A percentile compares a stretch with the other conserved stretches of the same genome.
These are phyloP conservation scores for Eurosta solidaginis DNA, from an alignment of 1,140 invertebrate species.

Conservation along the genomic window DNA sequence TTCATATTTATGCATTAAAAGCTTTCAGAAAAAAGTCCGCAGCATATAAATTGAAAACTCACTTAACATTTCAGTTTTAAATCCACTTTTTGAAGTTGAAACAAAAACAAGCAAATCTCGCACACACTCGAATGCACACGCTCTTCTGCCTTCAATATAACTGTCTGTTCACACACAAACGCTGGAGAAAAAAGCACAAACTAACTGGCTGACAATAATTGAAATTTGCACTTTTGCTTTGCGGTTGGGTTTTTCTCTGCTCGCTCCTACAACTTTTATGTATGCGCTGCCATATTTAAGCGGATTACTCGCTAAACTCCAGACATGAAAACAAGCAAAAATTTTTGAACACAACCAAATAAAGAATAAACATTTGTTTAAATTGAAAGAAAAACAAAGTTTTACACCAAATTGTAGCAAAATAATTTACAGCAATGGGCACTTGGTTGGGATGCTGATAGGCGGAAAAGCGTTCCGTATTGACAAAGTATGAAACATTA, in stretches of 20 bases:
- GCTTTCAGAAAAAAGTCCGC: background rate
- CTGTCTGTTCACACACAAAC: background rate
- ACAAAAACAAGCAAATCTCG: background rate
- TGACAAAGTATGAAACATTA: too few relatives aligned
- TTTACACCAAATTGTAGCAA: background rate
- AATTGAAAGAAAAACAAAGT: background rate
- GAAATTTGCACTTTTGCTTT: constrained; percentile 10
- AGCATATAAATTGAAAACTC: background rate
- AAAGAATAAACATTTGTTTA: background rate
- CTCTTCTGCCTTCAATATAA: too few relatives aligned
- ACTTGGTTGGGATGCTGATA: background rate
- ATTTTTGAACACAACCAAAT: background rate
- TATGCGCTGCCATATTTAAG: background rate
- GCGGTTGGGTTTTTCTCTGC: background rate
- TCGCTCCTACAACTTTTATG: background rate
- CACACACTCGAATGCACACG: background rate
- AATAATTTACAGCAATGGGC: background rate
- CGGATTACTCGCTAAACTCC: background rate
- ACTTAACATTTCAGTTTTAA: background rate
- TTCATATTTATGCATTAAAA: background rate
- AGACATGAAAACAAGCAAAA: background rate
- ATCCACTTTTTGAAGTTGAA: background rate
- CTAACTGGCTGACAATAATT: background rate
- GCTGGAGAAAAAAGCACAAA: too few relatives aligned
- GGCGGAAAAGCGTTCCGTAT: too few relatives aligned